Base-by-base conservation (phyloP, 2,888 invertebrate genomes). In the Thumatha senex region DNA sequence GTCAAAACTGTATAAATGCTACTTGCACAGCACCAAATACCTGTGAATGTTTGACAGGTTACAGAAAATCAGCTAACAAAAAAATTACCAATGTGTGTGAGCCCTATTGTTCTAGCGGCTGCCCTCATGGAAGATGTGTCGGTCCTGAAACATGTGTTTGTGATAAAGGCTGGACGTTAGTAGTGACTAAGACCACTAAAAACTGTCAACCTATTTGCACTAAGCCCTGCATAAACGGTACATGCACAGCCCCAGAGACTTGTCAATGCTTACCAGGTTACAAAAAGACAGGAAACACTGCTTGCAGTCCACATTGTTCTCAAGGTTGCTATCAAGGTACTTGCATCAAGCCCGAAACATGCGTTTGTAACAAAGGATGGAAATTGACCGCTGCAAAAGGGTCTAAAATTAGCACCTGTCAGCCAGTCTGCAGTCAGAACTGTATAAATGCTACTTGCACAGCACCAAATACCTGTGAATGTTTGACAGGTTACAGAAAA, bases 391-490 rank as follows among this genome's bases (percentile, higher is more conserved):
- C 3, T 10, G 14, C 1, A 4, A 34, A 34, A 1, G 7, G 5
- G 1, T 30, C 18, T 0, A 40, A 46, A 18, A 38, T 11, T 9
- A 31, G 7, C 0, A 35, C 34, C 1, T 50, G 49, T 30, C 33
- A 29, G 13, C 51, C 57, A 15, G 11, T 54, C 15, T 51, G 57
- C 29, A 34, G 10, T 7, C 34, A 35, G 2, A 18, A 41, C 2
- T 57, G 51, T 3, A 8, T 42, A 0, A 40, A 46, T 15, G 18
- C 34, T 0, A 30, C 33, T 1, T 56, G 56, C 30, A 29, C 40
- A 4, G 46, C 46, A 7, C 59, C 57, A 0, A 48, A 62, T 9
- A 54, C 45, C n/a, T 65, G 64, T 8, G 7, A 10, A n/a, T 49
- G 49, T 12, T 30, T 49, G 5, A 2, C 40, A 3, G 49, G 49